phyloP scores from a whole-genome alignment of 2,113 vertebrate species.

The Arothron firmamentum region DNA sequence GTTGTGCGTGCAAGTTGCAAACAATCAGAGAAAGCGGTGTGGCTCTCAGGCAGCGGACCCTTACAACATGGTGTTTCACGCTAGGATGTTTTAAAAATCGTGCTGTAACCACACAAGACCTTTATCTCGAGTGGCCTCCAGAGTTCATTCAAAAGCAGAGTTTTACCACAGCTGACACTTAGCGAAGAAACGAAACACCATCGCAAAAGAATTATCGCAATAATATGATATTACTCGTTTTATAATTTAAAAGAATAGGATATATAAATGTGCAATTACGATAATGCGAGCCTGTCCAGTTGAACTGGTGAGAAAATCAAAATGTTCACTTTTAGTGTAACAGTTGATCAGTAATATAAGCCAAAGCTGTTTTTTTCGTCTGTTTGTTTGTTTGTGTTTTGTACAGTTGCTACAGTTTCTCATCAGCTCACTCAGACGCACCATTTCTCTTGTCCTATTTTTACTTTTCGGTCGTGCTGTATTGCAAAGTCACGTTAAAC shows the following conservation, averaged over 20 bases:
- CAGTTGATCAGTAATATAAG: conserved; percentile 97
- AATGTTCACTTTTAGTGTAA: conserved; percentile 87
- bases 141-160: conserved; percentile 14
- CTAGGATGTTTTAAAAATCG: conserved; percentile 70
- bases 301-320: conserved; percentile 87
- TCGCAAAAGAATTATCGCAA: conserved; percentile 60
- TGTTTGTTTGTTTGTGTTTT: conserved; percentile 67
- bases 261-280: conserved; percentile 61
- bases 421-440: conserved; percentile 81
- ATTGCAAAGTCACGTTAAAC: conserved; percentile 82
- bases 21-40: conserved; percentile 67
- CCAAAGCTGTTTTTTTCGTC: conserved; percentile 89
- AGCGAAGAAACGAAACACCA: conserved; percentile 40
- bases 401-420: conserved; percentile 85
- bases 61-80: conserved; percentile 72
- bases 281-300: conserved; percentile 78
- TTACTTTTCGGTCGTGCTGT: conserved; percentile 81
- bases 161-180: conserved; percentile 31
- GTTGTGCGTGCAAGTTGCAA: conserved; percentile 76
- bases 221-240: conserved; percentile 61
- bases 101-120: conserved; percentile 75
- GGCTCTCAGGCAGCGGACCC: conserved; percentile 71
- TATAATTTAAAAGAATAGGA: conserved; percentile 57
- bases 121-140: conserved; percentile 59
- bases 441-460: conserved; percentile 68